Evolutionary conservation across 2,113 vertebrate species (phyloP), one percentile per base, ranked within the genome.

Genomic region (Felis chaus): DNA sequence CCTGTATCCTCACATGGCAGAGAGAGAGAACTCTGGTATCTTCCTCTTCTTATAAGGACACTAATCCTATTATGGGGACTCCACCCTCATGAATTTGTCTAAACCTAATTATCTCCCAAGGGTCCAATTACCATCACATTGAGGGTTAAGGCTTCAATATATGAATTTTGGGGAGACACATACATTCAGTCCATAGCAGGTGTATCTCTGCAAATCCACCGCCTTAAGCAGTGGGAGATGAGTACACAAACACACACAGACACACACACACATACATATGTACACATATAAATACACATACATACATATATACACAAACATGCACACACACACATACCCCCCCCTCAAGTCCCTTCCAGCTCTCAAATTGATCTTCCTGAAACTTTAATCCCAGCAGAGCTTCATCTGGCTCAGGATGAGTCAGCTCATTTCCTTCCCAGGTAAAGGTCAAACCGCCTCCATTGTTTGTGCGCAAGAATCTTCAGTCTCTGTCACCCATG

Each of bases 401-500:
- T 76, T 89, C 61, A 13, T 50, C 69, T 23, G 84, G 36, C 94
- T 97, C 90, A 41, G 57, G 53, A 92, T 78, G 76, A 96, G 83
- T 89, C 90, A 76, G 45, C 69, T 91, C 92, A 36, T 61, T 31
- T 92, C 90, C 83, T 74, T 57, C 90, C 61, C 83, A 95, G 87
- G 94, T 90, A 90, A 97, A 92, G 66, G 94, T 96, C 94, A 94
- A 27, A 84, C 69, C 9, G 2, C 33, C 55, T 91, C 84, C 73
- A 48, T 69, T 50, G 89, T 89, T 69, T 90, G 88, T 73, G 80
- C 14, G 0, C 29, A 48, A 45, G 41, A 84, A 80, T 76, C 76
- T 68, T 79, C 57, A 0, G 65, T 76, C 90, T 91, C 93, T 80
- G 66, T 92, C 96, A 79, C 93, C 89, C 89, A 14, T 1, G 71